Evolutionary conservation across 2,113 vertebrate genomes (phyloP).

Genomic region (Orycteropus afer): DNA sequence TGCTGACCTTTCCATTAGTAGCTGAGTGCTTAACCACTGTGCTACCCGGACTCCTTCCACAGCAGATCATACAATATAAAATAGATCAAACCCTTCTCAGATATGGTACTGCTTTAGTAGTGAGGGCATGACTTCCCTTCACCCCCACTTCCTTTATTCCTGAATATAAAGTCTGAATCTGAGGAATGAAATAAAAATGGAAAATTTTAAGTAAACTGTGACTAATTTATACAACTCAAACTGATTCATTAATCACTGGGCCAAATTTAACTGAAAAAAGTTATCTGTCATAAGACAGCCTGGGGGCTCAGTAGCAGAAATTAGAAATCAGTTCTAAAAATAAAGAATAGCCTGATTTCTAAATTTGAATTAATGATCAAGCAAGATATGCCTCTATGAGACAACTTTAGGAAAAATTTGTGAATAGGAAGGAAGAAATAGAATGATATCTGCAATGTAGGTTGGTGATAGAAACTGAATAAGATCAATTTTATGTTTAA

Average conservation of each 20-base stretch:
- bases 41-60: neutral
- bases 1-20: too few species aligned
- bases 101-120: neutral
- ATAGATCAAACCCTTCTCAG: neutral
- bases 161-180: neutral
- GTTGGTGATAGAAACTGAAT: neutral
- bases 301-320: constrained; percentile 49
- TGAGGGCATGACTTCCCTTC: neutral
- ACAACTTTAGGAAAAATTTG: neutral
- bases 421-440: constrained; percentile 22
- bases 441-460: neutral
- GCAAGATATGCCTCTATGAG: neutral
- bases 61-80: neutral
- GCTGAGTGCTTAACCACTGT: neutral
- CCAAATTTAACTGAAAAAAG: constrained; percentile 68
- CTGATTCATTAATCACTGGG: constrained; percentile 67
- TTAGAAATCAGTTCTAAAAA: constrained; percentile 68
- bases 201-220: constrained; percentile 60
- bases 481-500: constrained; percentile 38
- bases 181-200: constrained; percentile 29
- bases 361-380: constrained; percentile 42
- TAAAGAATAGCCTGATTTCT: constrained; percentile 36
- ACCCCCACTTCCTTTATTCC: neutral
- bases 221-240: constrained; percentile 59
- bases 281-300: constrained; percentile 54